Percentiles rank a stretch among this genome's conserved stretches.
These are phyloP conservation scores for Sesamia nonagrioides DNA, from an alignment of 1,140 invertebrate species.

Conservation along the genomic window DNA sequence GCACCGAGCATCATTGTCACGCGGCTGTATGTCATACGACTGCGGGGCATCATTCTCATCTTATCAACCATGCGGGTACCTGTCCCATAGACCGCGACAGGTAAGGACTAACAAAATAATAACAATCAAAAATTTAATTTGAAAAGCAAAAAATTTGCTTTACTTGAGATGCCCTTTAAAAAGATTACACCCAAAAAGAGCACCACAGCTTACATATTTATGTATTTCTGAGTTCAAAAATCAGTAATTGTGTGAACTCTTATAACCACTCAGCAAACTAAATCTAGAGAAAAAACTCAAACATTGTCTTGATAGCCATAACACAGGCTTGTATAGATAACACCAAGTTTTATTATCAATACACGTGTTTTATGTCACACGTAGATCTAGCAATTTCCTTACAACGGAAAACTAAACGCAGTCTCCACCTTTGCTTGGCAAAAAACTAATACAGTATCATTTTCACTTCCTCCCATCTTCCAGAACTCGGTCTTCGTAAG, in stretches of 20 bases:
- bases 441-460: not conserved
- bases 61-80: constrained; percentile 80
- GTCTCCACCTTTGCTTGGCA: not conserved
- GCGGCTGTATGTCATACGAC: constrained; percentile 90
- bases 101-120: constrained; percentile 56
- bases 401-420: not conserved
- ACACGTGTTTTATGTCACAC: not conserved
- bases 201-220: too few species aligned
- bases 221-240: too few species aligned
- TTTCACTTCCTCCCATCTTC: constrained; percentile 32
- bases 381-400: constrained; percentile 4
- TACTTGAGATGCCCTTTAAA: too few species aligned
- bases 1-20: constrained; percentile 90
- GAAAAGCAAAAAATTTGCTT: not conserved
- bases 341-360: not conserved
- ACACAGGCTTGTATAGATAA: constrained; percentile 4
- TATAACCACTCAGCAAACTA: too few species aligned
- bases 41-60: constrained; percentile 84
- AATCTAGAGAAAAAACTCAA: too few species aligned
- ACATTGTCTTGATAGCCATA: too few species aligned
- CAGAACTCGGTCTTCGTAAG: constrained; percentile 96
- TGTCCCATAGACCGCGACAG: constrained; percentile 75
- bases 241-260: too few species aligned
- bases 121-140: too few species aligned
- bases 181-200: too few species aligned